Evolutionary conservation across 2,797 vertebrate species (phyloP).

Genomic region (Oreonectes daqikongensis): DNA sequence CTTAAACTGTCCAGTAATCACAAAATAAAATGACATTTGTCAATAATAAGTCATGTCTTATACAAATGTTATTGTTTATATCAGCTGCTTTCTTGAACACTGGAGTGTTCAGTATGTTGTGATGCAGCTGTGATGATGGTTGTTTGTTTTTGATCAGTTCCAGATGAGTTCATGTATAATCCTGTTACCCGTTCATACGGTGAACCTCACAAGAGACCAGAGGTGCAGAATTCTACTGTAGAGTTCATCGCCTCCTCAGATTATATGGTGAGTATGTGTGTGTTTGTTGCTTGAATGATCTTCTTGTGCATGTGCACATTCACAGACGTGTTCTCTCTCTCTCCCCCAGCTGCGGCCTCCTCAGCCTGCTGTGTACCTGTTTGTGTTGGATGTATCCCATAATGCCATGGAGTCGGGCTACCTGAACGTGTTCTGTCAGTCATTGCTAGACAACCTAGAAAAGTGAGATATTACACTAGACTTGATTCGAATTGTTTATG

Average conservation of each 20-base stretch:
- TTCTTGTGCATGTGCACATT: background rate
- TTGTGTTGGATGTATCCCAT: conserved; percentile 95
- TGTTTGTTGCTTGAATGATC: background rate
- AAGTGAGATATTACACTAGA: conserved; percentile 79
- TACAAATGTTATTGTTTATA: too few relatives aligned
- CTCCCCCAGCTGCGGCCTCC: conserved; percentile 89
- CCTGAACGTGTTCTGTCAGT: conserved; percentile 89
- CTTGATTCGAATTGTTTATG: background rate
- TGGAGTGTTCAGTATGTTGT: too few relatives aligned
- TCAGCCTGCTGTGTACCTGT: conserved; percentile 94
- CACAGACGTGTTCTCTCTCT: conserved; percentile 41
- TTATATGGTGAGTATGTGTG: conserved; percentile 86
- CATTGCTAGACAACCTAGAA: conserved; percentile 90
- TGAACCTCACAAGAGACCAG: conserved; percentile 94
- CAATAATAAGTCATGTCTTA: too few relatives aligned
- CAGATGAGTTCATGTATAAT: conserved; percentile 99
- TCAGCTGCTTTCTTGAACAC: too few relatives aligned
- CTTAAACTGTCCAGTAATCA: too few relatives aligned
- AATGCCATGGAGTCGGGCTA: conserved; percentile 95
- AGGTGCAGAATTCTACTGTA: conserved; percentile 95
- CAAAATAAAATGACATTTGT: too few relatives aligned
- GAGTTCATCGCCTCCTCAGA: conserved; percentile 98
- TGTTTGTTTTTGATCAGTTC: conserved; percentile 75
- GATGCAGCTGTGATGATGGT: background rate
- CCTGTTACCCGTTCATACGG: conserved; percentile 94